These are phyloP conservation scores for Muscina levida DNA, from an alignment of 2,888 invertebrate species.

Conservation along the genomic window DNA sequence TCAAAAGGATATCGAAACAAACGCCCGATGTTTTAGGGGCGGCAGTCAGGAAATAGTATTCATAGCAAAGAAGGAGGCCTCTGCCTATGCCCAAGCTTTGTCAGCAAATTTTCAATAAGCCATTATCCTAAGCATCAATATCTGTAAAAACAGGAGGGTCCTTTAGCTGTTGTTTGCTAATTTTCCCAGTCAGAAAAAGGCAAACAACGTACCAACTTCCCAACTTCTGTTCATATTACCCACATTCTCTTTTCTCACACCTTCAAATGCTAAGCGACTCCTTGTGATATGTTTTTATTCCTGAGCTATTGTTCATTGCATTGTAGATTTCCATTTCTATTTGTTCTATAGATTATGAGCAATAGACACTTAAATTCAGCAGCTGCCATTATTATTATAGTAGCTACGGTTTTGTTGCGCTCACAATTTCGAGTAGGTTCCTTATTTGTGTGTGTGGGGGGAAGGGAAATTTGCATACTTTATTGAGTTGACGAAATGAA, in stretches of 20 bases:
- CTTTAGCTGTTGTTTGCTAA: no score
- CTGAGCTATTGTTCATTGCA: neutral
- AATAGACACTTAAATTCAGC: constrained; percentile 52
- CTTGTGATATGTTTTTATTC: constrained; percentile 2
- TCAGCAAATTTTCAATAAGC: constrained; percentile 72
- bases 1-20: neutral
- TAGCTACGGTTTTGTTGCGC: neutral
- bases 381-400: constrained; percentile 11
- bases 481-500: no score
- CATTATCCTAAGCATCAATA: constrained; percentile 27
- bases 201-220: no score
- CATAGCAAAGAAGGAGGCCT: neutral
- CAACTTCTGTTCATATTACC: no score
- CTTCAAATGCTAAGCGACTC: constrained; percentile 21
- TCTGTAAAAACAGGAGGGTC: neutral
- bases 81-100: constrained; percentile 69
- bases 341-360: constrained; percentile 56
- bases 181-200: no score
- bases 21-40: no score
- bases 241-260: constrained; percentile 11
- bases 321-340: constrained; percentile 42
- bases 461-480: constrained; percentile 73
- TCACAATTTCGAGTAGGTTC: constrained; percentile 37
- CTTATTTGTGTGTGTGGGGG: neutral
- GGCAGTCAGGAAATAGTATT: no score